Evolutionary conservation across 2,888 invertebrate species (phyloP), one percentile per base, ranked within the genome.

Genomic region (Ophion slaviceki): DNA sequence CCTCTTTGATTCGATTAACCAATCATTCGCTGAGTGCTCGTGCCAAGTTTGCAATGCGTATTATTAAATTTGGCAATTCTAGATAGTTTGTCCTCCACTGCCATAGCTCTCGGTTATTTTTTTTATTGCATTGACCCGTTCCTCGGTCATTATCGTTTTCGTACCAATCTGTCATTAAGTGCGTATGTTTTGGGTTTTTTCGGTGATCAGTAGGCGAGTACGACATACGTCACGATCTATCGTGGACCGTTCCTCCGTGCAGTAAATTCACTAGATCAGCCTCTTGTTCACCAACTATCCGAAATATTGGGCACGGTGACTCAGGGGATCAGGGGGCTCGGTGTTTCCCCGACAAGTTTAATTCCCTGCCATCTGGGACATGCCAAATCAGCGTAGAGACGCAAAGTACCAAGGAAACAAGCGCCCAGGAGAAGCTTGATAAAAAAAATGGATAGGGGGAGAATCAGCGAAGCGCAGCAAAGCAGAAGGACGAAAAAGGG

Each of bases 21-120:
- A 92, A 92, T 91, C 89, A 92, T 92, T 90, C 90, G 89, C 92
- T 91, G 91, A 92, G 92, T 92, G 92, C 92, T 89, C 70, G 87
- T 84, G 71, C 61, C 57, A 81, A 79, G 61, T 66, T 87, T 67
- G 79, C 57, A 72, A 70, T 82, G 83, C 80, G 80, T 87, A 80
- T 89, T 87, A 84, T 62, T 17, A 14, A 47, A 71, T 71, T 20
- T 53, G 10, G 66, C 20, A 82, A 76, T 36, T 64, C 40, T 71
- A 36, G 72, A 20, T 76, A 24, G 7, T n/a, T 28, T 10, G 45
- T 47, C 36, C 67, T 53, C 36, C 32, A 45, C 59, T 75, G 32
- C 8, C 0, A 3, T 45, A 10, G 57, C 14, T 14, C 61, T 59
- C 59, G 6, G 14, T 45, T 45, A 36, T 61, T 62, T 20, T 40